A percentile compares a stretch with the other conserved stretches of the same genome.
Evolutionary conservation across 1,140 invertebrate genomes (phyloP).

Genomic region (Aphelinus atriplicis): DNA sequence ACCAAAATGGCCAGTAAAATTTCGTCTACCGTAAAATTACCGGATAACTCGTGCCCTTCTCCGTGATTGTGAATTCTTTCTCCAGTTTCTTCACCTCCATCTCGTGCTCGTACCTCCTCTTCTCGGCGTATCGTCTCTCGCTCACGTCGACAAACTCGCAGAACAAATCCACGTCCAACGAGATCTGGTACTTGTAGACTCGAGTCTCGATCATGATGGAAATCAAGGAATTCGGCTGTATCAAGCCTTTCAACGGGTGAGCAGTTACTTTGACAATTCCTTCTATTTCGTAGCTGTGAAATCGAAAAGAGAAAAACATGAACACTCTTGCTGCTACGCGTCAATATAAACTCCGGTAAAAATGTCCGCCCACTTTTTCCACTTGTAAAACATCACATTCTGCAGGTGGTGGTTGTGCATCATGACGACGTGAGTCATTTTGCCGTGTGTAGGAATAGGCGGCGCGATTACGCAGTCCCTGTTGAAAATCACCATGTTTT

Average conservation of each 20-base stretch:
- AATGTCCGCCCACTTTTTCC: conserved; percentile 48
- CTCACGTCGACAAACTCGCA: conserved; percentile 53
- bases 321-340: neutral
- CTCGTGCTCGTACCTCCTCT: conserved; percentile 40
- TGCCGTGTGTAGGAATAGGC: conserved; percentile 37
- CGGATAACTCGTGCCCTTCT: conserved; percentile 47
- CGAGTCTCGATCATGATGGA: conserved; percentile 47
- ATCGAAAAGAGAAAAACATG: conserved; percentile 22
- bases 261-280: conserved; percentile 44
- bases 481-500: conserved; percentile 51
- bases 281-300: conserved; percentile 42
- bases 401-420: conserved; percentile 49
- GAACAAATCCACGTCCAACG: conserved; percentile 45
- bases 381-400: conserved; percentile 50
- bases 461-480: conserved; percentile 42
- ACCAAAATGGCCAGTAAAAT: neutral
- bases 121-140: conserved; percentile 47
- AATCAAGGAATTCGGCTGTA: conserved; percentile 47
- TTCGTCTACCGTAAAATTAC: conserved; percentile 39
- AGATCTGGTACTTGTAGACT: conserved; percentile 40
- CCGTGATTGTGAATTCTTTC: conserved; percentile 52
- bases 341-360: neutral
- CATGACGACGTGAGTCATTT: conserved; percentile 48
- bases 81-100: conserved; percentile 42
- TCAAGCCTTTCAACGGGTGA: conserved; percentile 48